These are phyloP conservation scores for Halichondria panicea DNA, from an alignment of 37 sponge, comb jelly and placozoan species.

Conservation along the genomic window DNA sequence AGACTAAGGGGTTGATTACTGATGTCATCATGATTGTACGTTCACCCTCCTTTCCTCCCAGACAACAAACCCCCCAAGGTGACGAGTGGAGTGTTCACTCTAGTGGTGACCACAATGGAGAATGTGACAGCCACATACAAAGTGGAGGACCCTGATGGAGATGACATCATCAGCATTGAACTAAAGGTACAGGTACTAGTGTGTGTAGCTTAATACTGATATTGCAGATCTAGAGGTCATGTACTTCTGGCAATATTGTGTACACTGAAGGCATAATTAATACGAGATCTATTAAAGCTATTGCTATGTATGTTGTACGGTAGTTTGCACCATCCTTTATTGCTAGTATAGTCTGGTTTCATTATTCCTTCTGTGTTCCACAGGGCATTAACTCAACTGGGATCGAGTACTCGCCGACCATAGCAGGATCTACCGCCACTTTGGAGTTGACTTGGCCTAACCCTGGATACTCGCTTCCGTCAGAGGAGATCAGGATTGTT, in stretches of 20 bases:
- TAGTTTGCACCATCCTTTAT: background rate
- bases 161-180: constrained; percentile 4
- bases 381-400: too few species aligned
- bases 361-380: too few species aligned
- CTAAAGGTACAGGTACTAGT: constrained; percentile 10
- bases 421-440: background rate
- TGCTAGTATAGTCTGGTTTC: too few species aligned
- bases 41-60: constrained; percentile 9
- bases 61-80: constrained; percentile 37
- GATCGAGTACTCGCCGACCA: too few species aligned
- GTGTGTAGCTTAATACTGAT: background rate
- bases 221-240: background rate
- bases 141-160: constrained; percentile 16
- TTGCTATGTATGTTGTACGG: background rate
- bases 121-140: background rate
- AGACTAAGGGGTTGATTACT: too few species aligned
- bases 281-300: background rate
- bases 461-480: constrained; percentile 17
- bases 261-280: background rate
- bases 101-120: background rate
- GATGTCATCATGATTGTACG: background rate
- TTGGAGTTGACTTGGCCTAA: background rate
- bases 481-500: constrained; percentile 6
- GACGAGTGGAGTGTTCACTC: background rate
- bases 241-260: background rate